These are phyloP conservation scores for Halcyon chelicuti DNA, from an alignment of 2,797 vertebrate species.

Conservation along the genomic window DNA sequence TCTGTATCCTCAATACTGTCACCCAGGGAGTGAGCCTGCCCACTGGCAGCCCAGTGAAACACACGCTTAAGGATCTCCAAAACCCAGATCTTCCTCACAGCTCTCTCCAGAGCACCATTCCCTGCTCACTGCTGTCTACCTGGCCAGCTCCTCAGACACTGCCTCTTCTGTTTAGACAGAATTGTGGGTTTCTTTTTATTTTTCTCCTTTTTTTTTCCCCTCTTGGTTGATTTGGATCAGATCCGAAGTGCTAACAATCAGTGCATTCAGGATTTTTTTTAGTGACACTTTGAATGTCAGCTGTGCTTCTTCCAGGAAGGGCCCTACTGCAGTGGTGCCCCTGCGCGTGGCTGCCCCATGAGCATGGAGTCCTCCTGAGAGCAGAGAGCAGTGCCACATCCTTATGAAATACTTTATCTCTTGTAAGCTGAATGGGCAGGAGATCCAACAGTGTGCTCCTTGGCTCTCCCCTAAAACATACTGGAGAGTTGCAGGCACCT, in stretches of 20 bases:
- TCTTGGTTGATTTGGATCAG: not conserved
- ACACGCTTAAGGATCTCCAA: not conserved
- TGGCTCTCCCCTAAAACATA: not conserved
- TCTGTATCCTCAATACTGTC: not conserved
- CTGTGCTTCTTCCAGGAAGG: not conserved
- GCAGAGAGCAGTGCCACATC: not conserved
- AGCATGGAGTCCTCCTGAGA: not conserved
- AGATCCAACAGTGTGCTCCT: not conserved
- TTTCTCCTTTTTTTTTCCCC: too few relatives aligned
- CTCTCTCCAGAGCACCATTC: not conserved
- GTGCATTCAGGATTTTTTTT: not conserved
- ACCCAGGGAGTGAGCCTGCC: not conserved
- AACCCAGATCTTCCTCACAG: not conserved
- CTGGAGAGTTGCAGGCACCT: not conserved
- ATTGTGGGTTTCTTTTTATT: fast-evolving
- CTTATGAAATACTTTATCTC: not conserved
- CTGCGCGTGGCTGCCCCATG: not conserved
- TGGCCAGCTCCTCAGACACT: not conserved
- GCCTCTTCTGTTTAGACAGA: not conserved
- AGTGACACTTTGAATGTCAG: not conserved
- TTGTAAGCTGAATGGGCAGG: not conserved
- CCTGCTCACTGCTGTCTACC: fast-evolving
- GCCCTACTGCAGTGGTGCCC: fast-evolving
- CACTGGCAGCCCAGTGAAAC: not conserved
- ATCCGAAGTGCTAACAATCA: not conserved